phyloP scores from a whole-genome alignment of 2,888 invertebrate species.

The Drosophila macrospina region DNA sequence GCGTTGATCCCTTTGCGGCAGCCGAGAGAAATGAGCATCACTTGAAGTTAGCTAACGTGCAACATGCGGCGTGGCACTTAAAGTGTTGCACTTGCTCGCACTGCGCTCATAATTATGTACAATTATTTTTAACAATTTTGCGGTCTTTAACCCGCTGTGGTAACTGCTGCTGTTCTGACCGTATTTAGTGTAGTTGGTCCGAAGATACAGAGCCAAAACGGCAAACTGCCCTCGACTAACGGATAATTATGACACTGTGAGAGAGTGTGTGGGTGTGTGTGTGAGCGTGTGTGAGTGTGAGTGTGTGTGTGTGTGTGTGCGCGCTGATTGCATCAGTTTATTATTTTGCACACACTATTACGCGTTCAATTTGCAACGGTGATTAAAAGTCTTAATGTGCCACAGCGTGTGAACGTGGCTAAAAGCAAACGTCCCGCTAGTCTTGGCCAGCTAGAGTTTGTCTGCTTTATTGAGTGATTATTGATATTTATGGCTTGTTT shows the following conservation, averaged over 20 bases:
- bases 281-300: constrained; percentile 7
- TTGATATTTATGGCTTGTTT: constrained; percentile 68
- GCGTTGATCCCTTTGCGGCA: constrained; percentile 1
- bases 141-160: constrained; percentile 41
- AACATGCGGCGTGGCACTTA: constrained; percentile 8
- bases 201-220: constrained; percentile 5
- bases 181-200: constrained; percentile 21
- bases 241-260: constrained; percentile 22
- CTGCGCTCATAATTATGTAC: constrained; percentile 33
- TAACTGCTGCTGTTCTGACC: constrained; percentile 38
- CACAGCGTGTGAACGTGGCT: constrained; percentile 14
- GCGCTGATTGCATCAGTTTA: constrained; percentile 52
- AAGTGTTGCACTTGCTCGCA: constrained; percentile 20
- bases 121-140: constrained; percentile 57
- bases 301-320: constrained; percentile 11
- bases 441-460: background rate
- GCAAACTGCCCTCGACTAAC: constrained; percentile 17
- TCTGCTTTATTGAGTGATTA: constrained; percentile 67
- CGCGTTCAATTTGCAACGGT: constrained; percentile 50
- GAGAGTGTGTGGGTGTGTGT: constrained; percentile 14
- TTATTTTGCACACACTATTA: constrained; percentile 56
- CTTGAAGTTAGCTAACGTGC: background rate
- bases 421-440: constrained; percentile 32
- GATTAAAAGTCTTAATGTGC: constrained; percentile 66
- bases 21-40: no score